Evolutionary conservation across 2,888 invertebrate species (phyloP), one percentile per base, ranked within the genome.

Genomic region (Agonopterix arenella): DNA sequence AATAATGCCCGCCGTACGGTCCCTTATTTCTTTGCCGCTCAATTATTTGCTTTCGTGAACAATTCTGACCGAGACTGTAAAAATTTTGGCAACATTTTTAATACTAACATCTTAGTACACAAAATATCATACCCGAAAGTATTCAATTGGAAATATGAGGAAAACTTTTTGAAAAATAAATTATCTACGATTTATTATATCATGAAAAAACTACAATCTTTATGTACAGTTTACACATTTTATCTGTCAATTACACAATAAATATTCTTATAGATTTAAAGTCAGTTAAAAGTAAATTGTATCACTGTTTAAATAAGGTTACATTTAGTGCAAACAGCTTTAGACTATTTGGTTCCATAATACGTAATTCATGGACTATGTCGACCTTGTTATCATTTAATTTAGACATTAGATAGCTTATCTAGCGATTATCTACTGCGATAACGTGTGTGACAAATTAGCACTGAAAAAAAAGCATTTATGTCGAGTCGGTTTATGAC

Each of bases 321-420:
- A 36, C 54, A 47, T 52, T 55, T 59, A 51, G 48, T 59, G 53
- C 51, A 56, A 52, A 45, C 51, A 45, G 45, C 55, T 52, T 60
- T 60, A 48, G 54, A 46, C 58, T 61, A 62, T 55, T 60, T 61
- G 57, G 61, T 62, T 64, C 61, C 42, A 50, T 54, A 50, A 47
- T 50, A 48, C 43, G 46, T 50, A 45, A 52, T 48, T 55, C 55
- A 47, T 3, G 53, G 52, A 47, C 45, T n/a, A 36, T 13, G 16
- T 7, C 2, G 45, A 36, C 51, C 48, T 48, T 51, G 51, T 41
- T 37, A 13, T 16, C 48, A 49, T 53, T 51, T 44, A 50, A 45
- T 47, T 47, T 51, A 52, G 18, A 50, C 40, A 48, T 54, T 50
- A 52, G 52, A 50, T 42, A 49, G 49, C 50, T 54, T 58, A 62